Evolutionary conservation across 2,888 invertebrate species (phyloP).

Genomic region (Cataglyphis livida): DNA sequence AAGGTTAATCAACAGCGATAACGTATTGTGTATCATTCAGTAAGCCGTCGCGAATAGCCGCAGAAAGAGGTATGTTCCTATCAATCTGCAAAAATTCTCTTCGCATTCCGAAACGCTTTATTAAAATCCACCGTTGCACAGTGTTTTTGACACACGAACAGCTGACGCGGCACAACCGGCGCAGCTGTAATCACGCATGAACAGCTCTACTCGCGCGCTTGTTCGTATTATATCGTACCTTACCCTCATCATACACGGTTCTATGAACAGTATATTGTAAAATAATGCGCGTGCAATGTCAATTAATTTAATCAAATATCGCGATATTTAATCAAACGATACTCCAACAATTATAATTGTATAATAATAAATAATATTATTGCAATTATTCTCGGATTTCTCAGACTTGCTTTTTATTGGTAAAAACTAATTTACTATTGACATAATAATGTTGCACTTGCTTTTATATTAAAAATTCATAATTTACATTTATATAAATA

Average conservation of each 20-base stretch:
- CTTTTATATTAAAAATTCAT: too few species aligned
- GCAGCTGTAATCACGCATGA: conserved; percentile 2
- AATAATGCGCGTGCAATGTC: background rate
- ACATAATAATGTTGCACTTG: too few species aligned
- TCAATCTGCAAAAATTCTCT: background rate
- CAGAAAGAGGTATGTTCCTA: conserved; percentile 44
- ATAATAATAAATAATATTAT: background rate
- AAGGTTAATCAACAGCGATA: conserved; percentile 63
- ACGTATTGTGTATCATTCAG: conserved; percentile 22
- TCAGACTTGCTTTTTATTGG: background rate
- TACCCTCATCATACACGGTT: background rate
- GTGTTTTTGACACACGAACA: conserved; percentile 35
- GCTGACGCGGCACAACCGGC: conserved; percentile 61
- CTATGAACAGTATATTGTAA: background rate
- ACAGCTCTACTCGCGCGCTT: background rate
- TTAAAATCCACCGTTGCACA: conserved; percentile 16
- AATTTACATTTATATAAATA: too few species aligned
- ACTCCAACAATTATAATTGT: background rate
- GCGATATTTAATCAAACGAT: background rate
- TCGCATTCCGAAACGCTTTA: background rate
- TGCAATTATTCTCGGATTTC: background rate
- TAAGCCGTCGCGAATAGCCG: background rate
- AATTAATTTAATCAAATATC: background rate
- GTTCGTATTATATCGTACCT: background rate
- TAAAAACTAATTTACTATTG: background rate